A percentile compares a stretch with the other conserved stretches of the same genome.
Evolutionary conservation across 2,797 vertebrate genomes (phyloP).

Genomic region (Halcyon smyrnensis): DNA sequence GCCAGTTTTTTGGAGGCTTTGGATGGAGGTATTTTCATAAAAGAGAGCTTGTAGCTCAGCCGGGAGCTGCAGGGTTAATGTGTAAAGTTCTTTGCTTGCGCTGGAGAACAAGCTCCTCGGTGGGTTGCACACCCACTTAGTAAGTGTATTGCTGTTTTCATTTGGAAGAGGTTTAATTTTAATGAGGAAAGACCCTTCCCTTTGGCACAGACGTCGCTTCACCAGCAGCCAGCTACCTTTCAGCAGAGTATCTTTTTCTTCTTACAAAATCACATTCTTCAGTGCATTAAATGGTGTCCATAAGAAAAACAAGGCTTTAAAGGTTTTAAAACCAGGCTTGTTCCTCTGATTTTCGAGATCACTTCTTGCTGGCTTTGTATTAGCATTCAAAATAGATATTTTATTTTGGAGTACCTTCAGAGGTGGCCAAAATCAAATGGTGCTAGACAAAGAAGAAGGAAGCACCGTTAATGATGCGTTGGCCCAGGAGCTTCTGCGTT

Average conservation of each 20-base stretch:
- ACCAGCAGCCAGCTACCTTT: neutral
- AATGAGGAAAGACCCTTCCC: neutral
- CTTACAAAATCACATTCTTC: neutral
- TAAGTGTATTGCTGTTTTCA: neutral
- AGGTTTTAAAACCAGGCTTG: neutral
- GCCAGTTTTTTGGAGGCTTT: neutral
- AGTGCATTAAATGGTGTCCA: neutral
- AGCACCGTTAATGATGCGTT: neutral
- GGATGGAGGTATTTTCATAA: accelerated
- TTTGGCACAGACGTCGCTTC: neutral
- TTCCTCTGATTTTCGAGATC: accelerated
- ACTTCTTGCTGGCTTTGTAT: neutral
- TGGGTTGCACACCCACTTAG: neutral
- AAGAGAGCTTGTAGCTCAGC: neutral
- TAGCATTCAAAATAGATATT: neutral
- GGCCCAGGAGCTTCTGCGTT: neutral
- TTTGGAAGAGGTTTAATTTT: neutral
- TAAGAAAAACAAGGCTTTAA: neutral
- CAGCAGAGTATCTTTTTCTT: neutral
- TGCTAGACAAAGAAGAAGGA: neutral
- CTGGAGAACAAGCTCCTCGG: neutral
- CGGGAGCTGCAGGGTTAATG: neutral
- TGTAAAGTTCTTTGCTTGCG: neutral
- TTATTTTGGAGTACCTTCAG: neutral
- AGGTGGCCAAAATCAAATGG: neutral